Percentiles rank a stretch among this genome's conserved stretches.
These are phyloP conservation scores for Megalurothrips usitatus DNA, from an alignment of 2,888 invertebrate genomes.

Conservation along the genomic window DNA sequence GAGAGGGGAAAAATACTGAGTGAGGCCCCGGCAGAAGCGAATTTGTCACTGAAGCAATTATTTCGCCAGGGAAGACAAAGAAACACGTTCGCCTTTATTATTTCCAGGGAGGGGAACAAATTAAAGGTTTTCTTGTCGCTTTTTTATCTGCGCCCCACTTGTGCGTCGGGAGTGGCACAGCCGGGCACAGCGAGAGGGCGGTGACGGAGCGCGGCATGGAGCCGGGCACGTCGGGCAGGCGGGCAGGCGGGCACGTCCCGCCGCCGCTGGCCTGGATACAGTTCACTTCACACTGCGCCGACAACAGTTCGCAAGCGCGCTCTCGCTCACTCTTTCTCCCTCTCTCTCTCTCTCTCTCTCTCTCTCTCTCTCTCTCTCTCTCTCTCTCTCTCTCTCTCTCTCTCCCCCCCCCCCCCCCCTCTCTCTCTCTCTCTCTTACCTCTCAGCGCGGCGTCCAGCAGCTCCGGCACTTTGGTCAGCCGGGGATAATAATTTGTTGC, in stretches of 20 bases:
- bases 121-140: constrained; percentile 17
- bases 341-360: too few species aligned
- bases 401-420: neutral
- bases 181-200: neutral
- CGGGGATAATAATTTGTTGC: too few species aligned
- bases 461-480: too few species aligned
- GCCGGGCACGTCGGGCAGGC: neutral
- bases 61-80: neutral
- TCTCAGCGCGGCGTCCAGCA: neutral
- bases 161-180: neutral
- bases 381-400: neutral
- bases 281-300: too few species aligned
- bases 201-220: neutral
- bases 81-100: neutral
- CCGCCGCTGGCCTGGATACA: too few species aligned
- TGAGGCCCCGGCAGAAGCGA: neutral
- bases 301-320: too few species aligned
- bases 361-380: too few species aligned
- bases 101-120: neutral
- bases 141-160: neutral
- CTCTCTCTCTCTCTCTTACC: constrained; percentile 1
- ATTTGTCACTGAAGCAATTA: constrained; percentile 20
- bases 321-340: too few species aligned
- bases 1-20: neutral
- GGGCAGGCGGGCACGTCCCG: neutral